Conservation (phyloP, 2,797 vertebrate genomes). For the Cuculus canorus region DNA sequence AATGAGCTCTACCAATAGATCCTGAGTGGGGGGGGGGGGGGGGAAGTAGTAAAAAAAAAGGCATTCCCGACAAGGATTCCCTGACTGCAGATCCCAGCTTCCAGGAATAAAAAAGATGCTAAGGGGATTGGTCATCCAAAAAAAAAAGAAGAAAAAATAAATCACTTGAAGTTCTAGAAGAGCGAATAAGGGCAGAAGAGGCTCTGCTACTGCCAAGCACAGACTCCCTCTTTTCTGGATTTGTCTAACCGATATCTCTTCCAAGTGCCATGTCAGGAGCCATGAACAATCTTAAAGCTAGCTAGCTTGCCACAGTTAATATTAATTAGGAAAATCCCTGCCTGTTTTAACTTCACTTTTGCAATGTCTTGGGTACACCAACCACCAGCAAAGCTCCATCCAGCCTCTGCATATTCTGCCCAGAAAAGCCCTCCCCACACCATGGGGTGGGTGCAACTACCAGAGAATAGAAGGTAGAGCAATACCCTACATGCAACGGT, state of each 20-base stretch:
- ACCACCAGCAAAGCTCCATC: background rate
- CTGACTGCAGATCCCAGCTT: background rate
- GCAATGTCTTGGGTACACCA: background rate
- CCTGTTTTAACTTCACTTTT: background rate
- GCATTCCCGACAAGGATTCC: background rate
- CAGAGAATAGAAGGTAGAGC: background rate
- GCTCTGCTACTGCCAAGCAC: background rate
- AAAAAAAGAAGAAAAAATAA: background rate
- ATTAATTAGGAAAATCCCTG: background rate
- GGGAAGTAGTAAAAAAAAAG: background rate
- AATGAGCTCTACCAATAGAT: background rate
- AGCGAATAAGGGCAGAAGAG: background rate
- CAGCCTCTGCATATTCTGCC: background rate
- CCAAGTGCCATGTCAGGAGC: background rate
- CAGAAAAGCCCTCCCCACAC: background rate
- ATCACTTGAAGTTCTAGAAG: background rate
- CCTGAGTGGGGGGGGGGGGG: rapidly evolving
- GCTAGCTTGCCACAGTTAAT: background rate
- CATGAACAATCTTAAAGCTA: background rate
- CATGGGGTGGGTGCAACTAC: rapidly evolving
- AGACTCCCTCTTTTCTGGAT: background rate
- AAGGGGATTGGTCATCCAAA: background rate
- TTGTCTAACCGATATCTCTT: background rate
- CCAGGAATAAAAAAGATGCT: background rate
- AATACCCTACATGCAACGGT: background rate